Evolutionary conservation across 2,113 vertebrate genomes (phyloP), one percentile per base, ranked within the genome.

Genomic region (Eleginops maclovinus): DNA sequence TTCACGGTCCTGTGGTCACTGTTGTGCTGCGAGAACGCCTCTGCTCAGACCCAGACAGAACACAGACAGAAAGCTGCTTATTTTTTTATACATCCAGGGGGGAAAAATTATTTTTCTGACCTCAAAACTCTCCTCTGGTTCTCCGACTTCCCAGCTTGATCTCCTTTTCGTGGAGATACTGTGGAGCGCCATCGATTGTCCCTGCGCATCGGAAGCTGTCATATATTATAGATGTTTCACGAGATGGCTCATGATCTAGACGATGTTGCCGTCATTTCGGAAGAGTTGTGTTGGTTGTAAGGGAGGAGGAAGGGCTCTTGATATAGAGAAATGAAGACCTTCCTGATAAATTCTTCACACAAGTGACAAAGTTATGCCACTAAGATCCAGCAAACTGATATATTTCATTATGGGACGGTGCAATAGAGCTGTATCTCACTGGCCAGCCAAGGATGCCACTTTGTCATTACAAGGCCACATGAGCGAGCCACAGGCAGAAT

Each of bases 1-100:
- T 94, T 95, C 94, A 95, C 94, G 94, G 82, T 93, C 93, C 92
- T 82, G 87, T 94, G 93, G 82, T 92, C 93, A 91, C 94, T 90
- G 93, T 93, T 95, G 92, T 95, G 92, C 85, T 85, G 28, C 19
- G 68, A 94, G 89, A 93, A 93, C 90, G 92, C 92, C 93, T 93
- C 92, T 91, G 90, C 86, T 87, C 84, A 82, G 86, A 87, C 84
- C 83, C 88, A 89, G 86, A 90, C 91, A 87, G 88, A 91, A 86
- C 82, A 65, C 84, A 89, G 85, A 84, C 92, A 84, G 86, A 95
- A 94, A 94, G 93, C 93, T 90, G 93, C 93, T 93, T 91, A 92
- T 90, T 86, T 31, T 49, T 73, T 84, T 77, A 81, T 77, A 81
- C 72, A 84, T 79, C 53, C 12, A 58, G 58, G 41, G 55, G 58